phyloP scores from a whole-genome alignment of 1,140 invertebrate species.

The Lethocerus indicus region DNA sequence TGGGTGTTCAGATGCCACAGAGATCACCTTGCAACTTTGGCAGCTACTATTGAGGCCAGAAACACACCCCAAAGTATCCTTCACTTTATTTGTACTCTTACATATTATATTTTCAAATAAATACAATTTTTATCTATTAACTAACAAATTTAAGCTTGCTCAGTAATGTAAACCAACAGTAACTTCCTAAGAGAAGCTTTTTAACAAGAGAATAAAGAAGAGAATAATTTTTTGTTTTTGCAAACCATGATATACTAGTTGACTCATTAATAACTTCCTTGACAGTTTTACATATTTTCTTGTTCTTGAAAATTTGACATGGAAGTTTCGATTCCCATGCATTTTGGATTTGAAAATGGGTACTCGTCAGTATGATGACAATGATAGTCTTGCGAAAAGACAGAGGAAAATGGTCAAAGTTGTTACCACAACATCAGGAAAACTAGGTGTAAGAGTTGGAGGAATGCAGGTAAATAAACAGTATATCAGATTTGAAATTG shows the following conservation, averaged over 20 bases:
- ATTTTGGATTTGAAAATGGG: conserved; percentile 49
- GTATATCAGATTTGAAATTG: too few relatives aligned
- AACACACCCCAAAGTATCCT: conserved; percentile 15
- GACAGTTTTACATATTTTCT: conserved; percentile 31
- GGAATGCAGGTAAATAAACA: conserved; percentile 39
- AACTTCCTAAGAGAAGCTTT: too few relatives aligned
- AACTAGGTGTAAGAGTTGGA: conserved; percentile 37
- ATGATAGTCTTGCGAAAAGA: conserved; percentile 34
- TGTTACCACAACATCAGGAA: conserved; percentile 33
- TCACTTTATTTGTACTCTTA: too few relatives aligned
- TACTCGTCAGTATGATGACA: conserved; percentile 40
- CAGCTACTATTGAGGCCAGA: neutral
- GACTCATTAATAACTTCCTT: neutral
- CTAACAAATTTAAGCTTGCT: too few relatives aligned
- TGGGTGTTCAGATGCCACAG: conserved; percentile 38
- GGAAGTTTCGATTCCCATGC: conserved; percentile 29
- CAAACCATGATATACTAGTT: too few relatives aligned
- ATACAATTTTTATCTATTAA: too few relatives aligned
- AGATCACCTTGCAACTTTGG: conserved; percentile 20
- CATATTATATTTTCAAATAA: too few relatives aligned
- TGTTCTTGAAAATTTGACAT: conserved; percentile 40
- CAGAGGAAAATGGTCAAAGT: conserved; percentile 37
- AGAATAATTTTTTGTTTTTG: too few relatives aligned
- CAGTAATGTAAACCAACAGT: too few relatives aligned
- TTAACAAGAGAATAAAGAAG: too few relatives aligned